Percentiles rank a stretch among this genome's conserved stretches.
Evolutionary conservation across 2,797 vertebrate genomes (phyloP).

Genomic region (Orestias chungarensis): DNA sequence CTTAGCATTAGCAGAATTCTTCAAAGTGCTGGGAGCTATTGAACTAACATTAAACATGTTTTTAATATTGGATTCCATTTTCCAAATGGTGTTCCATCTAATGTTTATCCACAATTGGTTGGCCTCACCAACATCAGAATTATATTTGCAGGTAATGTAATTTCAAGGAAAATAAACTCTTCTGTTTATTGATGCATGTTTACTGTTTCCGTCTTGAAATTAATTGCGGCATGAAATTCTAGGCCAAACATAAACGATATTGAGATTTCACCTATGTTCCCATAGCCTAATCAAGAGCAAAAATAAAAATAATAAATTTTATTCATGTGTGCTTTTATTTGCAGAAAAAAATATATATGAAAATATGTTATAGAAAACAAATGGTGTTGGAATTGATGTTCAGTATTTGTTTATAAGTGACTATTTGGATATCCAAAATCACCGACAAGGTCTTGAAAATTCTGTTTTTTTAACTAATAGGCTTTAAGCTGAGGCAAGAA

Average conservation of each 20-base stretch:
- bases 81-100: background rate
- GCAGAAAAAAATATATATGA: background rate
- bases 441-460: background rate
- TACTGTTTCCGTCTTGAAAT: background rate
- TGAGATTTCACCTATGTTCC: background rate
- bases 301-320: background rate
- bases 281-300: background rate
- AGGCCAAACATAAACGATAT: background rate
- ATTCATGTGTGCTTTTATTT: background rate
- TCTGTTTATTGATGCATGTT: background rate
- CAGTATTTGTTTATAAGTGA: background rate
- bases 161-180: background rate
- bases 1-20: background rate
- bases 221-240: background rate
- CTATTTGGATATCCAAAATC: background rate
- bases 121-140: background rate
- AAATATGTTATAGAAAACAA: background rate
- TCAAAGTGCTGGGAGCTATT: background rate
- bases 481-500: background rate
- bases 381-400: background rate
- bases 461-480: background rate
- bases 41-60: background rate
- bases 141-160: background rate
- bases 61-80: background rate
- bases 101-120: background rate